These are phyloP conservation scores for Leucania comma DNA, from an alignment of 2,888 invertebrate genomes.

Conservation along the genomic window DNA sequence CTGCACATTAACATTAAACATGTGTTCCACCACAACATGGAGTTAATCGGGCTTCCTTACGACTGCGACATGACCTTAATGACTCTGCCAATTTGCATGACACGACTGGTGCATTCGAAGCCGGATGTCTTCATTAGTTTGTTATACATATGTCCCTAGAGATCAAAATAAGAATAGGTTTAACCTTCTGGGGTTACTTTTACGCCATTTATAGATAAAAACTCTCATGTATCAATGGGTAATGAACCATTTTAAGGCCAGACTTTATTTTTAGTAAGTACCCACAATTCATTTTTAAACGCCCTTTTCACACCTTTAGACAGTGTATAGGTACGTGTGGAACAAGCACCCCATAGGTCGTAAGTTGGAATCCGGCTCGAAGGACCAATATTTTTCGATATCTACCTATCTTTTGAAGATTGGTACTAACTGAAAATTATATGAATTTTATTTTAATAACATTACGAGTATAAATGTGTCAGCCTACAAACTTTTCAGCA, in stretches of 20 bases:
- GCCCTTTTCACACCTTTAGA: not conserved
- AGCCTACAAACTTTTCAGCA: too few relatives aligned
- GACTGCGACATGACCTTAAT: conserved; percentile 44
- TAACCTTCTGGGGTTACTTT: conserved; percentile 3
- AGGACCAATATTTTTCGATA: not conserved
- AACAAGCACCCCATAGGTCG: not conserved
- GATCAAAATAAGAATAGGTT: conserved; percentile 9
- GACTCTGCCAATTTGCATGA: conserved; percentile 34
- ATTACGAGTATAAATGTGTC: too few relatives aligned
- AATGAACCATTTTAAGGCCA: conserved; percentile 9
- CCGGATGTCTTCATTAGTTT: conserved; percentile 7
- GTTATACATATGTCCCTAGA: not conserved
- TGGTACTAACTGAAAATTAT: too few relatives aligned
- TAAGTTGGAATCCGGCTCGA: conserved; percentile 1
- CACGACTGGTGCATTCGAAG: conserved; percentile 12
- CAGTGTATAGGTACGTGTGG: not conserved
- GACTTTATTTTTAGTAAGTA: conserved; percentile 1
- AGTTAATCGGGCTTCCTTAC: conserved; percentile 33
- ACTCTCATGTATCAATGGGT: conserved; percentile 8
- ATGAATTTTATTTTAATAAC: too few relatives aligned
- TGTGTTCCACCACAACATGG: conserved; percentile 41
- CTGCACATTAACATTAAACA: conserved; percentile 41
- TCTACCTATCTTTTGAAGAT: not conserved
- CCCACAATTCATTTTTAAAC: not conserved
- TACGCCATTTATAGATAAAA: not conserved